Evolutionary conservation across 92 coral and sea anemone species (phyloP), one percentile per base, ranked within the genome.

Genomic region (Paramuricea clavata): DNA sequence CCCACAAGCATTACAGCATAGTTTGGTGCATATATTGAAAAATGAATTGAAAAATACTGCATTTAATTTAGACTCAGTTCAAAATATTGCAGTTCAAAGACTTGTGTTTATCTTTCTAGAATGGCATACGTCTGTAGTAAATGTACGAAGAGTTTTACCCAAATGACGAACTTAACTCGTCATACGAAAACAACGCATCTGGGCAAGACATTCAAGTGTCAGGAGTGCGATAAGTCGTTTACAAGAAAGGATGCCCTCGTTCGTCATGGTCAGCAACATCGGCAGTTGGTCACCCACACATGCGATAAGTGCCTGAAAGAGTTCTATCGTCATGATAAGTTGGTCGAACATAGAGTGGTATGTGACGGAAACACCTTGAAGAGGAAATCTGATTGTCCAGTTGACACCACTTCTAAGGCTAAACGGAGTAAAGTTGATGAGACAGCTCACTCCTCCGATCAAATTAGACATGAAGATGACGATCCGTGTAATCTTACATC

Each of bases 271-370:
- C 34, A 71, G 21, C 35, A 12, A 15, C 88, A 84, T 50, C 17
- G 36, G 13, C 5, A 21, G 49, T 11, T 54, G 1, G 25, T 70
- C 13, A 31, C 25, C 22, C 83, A 74, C 42, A 49, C 44, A 25
- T 85, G 89, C 54, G 35, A 59, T 0, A 50, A 74, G 61, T 85
- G 88, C 23, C 50, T 10, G 31, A 36, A 69, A 21, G 59, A 54
- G 82, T 85, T 85, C 49, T 49, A 73, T 31, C 43, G 83, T n/a
- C 74, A 26, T 33, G 82, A 74, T 19, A 75, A 74, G 27, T 76
- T 56, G 33, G 41, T 11, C 25, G 83, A 75, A 21, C 83, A 85
- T 23, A n/a, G n/a, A n/a, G n/a, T n/a, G n/a, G n/a, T n/a, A n/a
- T n/a, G n/a, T n/a, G n/a, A n/a, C n/a, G n/a, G n/a, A n/a, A n/a